Conservation (phyloP, 1,140 invertebrate genomes). For the Bilobella aurantiaca region DNA sequence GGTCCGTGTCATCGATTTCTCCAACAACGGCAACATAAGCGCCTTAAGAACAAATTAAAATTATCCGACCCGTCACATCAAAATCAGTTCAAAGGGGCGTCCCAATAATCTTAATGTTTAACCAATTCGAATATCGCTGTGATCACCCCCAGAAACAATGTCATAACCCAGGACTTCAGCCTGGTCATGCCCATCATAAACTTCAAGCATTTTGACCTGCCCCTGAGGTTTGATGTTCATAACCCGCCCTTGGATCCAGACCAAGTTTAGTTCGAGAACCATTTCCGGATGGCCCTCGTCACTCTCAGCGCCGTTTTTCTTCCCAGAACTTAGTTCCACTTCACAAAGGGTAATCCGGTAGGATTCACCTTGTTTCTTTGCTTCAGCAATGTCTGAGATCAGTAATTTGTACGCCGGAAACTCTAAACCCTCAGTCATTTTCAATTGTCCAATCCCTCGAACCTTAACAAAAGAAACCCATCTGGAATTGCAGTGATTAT, state of each 20-base stretch:
- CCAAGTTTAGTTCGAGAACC: neutral
- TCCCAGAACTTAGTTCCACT: too few species aligned
- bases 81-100: neutral
- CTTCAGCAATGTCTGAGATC: neutral
- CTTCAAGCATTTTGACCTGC: neutral
- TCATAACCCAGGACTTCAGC: neutral
- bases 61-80: too few species aligned
- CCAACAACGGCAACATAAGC: neutral
- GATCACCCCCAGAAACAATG: neutral
- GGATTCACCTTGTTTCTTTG: too few species aligned
- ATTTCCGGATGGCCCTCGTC: too few species aligned
- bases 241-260: neutral
- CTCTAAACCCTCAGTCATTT: neutral
- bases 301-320: too few species aligned
- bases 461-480: neutral
- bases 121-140: neutral
- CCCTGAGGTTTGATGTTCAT: neutral
- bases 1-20: neutral
- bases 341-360: too few species aligned
- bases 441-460: neutral
- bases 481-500: neutral
- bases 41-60: neutral
- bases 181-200: neutral
- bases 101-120: neutral
- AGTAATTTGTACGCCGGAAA: neutral